Evolutionary conservation across 2,797 vertebrate species (phyloP), one percentile per base, ranked within the genome.

Genomic region (Trematomus bernacchii): DNA sequence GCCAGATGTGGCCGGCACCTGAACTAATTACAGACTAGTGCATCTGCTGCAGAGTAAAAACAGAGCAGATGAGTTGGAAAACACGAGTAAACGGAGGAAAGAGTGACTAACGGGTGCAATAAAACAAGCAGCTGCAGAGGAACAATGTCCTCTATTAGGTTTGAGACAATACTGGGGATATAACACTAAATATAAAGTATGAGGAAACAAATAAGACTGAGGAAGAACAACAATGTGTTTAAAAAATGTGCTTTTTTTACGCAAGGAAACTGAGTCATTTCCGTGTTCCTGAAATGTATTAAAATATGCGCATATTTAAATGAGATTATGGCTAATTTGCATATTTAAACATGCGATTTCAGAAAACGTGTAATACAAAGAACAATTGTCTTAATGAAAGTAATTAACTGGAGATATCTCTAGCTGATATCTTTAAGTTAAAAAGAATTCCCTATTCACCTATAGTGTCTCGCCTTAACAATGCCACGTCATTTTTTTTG

Each of bases 61-160:
- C 27, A 23, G 51, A 30, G 47, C 27, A 55, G 51, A 23, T 16
- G 19, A 66, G 60, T 1, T 16, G 23, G 27, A 58, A 21, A 15
- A 3, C 33, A 3, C 3, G 8, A 55, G 18, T 10, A 74, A 30
- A 15, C 3, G 10, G 33, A 19, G 69, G 72, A 76, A 81, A 73
- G 44, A 61, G 18, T 65, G 84, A 86, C n/a, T 83, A 68, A 83
- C 63, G 13, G 7, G 67, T 13, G 18, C 0, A 33, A 33, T 73
- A 64, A 75, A 80, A 74, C 46, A 44, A 51, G 37, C 48, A 62
- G 53, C 30, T 16, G 42, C 67, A 48, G 16, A 0, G 6, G 10
- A 53, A 40, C 62, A 52, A 13, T 19, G 18, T 71, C 66, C 46
- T 13, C 10, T 53, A 66, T 42, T 12, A 75, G 19, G 18, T 23